Percentiles rank a stretch among this genome's conserved stretches.
Evolutionary conservation across 53 echinoderm and acorn worm genomes (phyloP).

Genomic region (Pentamera pediparva): DNA sequence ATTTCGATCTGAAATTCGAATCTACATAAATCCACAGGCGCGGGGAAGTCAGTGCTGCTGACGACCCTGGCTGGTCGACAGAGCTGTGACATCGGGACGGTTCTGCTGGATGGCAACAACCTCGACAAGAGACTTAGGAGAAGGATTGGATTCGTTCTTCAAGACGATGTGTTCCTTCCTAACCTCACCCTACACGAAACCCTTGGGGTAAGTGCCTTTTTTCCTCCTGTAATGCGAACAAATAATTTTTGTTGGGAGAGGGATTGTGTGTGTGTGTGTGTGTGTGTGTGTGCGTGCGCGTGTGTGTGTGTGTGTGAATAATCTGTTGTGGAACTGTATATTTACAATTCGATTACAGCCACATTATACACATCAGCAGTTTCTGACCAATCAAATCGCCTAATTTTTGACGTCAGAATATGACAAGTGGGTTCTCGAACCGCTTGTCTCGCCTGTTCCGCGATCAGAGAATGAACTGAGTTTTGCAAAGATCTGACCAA

Average conservation of each 20-base stretch:
- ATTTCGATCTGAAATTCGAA: too few species aligned
- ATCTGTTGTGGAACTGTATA: neutral
- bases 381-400: too few species aligned
- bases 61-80: constrained; percentile 70
- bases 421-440: too few species aligned
- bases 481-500: too few species aligned
- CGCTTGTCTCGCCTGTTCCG: too few species aligned
- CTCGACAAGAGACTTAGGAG: constrained; percentile 72
- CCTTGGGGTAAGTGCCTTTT: constrained; percentile 44
- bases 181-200: constrained; percentile 78
- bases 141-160: constrained; percentile 66
- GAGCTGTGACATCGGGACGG: constrained; percentile 42
- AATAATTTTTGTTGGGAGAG: too few species aligned
- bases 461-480: too few species aligned
- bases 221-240: too few species aligned
- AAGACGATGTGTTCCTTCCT: constrained; percentile 81
- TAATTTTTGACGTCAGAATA: neutral
- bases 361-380: neutral
- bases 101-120: constrained; percentile 44
- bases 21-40: constrained; percentile 58
- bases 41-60: constrained; percentile 73
- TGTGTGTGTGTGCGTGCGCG: too few species aligned
- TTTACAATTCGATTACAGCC: neutral
- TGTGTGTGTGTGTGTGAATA: too few species aligned
- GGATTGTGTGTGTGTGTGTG: too few species aligned